Evolutionary conservation across 2,113 vertebrate genomes (phyloP).

Genomic region (Pomatostomus ruficeps): DNA sequence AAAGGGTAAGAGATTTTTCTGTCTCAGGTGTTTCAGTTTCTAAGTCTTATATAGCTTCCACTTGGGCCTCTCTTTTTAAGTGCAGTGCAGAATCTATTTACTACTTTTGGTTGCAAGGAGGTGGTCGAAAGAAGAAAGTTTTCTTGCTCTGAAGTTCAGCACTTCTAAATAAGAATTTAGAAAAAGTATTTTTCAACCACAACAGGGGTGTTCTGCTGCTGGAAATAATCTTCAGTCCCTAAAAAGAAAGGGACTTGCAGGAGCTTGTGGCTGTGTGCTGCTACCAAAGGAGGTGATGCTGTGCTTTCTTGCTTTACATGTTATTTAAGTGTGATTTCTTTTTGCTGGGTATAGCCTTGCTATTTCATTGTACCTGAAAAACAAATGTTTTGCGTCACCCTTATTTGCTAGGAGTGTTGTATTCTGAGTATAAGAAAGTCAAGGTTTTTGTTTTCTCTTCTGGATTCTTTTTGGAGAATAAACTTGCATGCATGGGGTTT

Average conservation of each 20-base stretch:
- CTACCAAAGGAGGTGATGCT: not conserved
- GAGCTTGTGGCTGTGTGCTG: not conserved
- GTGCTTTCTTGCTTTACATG: not conserved
- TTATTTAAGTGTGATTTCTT: not conserved
- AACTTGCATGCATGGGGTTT: not conserved
- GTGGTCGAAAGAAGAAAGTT: not conserved
- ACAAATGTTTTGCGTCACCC: not conserved
- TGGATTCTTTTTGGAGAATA: not conserved
- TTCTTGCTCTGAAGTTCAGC: fast-evolving
- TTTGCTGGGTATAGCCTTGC: not conserved
- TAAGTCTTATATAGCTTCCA: not conserved
- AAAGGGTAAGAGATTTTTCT: not conserved
- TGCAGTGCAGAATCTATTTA: fast-evolving
- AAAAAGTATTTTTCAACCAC: not conserved
- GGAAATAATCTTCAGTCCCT: not conserved
- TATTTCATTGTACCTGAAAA: not conserved
- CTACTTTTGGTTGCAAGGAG: fast-evolving
- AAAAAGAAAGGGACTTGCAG: not conserved
- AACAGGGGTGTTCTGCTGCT: not conserved
- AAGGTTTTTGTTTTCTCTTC: not conserved
- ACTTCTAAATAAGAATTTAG: not conserved
- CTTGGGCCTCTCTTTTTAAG: not conserved
- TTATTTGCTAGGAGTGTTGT: not conserved
- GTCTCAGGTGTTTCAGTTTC: not conserved
- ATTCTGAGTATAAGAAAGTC: not conserved